Base-by-base conservation (phyloP, 2,888 invertebrate genomes). In the Drosophila vallismaia region DNA sequence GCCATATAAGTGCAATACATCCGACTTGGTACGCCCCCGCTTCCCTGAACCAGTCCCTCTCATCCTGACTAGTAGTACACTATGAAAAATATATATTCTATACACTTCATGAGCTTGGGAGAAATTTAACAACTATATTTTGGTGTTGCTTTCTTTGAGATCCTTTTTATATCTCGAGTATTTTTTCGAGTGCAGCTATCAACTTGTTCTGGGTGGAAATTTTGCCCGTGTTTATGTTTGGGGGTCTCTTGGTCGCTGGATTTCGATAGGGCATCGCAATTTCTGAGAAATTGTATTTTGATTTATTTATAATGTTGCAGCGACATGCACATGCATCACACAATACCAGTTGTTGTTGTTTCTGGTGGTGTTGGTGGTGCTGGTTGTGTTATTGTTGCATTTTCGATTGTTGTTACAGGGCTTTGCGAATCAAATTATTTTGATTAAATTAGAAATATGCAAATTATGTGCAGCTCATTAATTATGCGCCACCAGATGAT, bases 231-330 rank as follows among this genome's bases (percentile, higher is more conserved):
- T 74, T 77, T 72, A 67, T 55, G 56, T 64, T 50, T 51, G 62
- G 63, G 57, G 46, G 66, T 55, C 52, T 60, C 46, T 63, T 57
- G 42, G 76, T 68, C 75, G 74, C 69, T 84, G 87, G 82, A 88
- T 87, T 85, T 85, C 85, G 87, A 87, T 87, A 89, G 79, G 86
- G 83, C 89, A 87, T 89, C 89, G 87, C 89, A 86, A 89, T 89
- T 88, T 88, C 88, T 88, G 75, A 88, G 88, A 88, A 88, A 88
- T 88, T 85, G 89, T 87, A 89, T 87, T 88, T 88, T 88, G 88
- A 88, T 88, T 88, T 88, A 88, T 88, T 88, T 88, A 88, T 89
- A 88, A 88, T 89, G 89, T 89, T 87, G 76, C 89, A 85, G 74
- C 89, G 89, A 88, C 88, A 89, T 89, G 89, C 89, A 76, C 75